These are phyloP conservation scores for Chamaea fasciata DNA, from an alignment of 2,113 vertebrate species.

Conservation along the genomic window DNA sequence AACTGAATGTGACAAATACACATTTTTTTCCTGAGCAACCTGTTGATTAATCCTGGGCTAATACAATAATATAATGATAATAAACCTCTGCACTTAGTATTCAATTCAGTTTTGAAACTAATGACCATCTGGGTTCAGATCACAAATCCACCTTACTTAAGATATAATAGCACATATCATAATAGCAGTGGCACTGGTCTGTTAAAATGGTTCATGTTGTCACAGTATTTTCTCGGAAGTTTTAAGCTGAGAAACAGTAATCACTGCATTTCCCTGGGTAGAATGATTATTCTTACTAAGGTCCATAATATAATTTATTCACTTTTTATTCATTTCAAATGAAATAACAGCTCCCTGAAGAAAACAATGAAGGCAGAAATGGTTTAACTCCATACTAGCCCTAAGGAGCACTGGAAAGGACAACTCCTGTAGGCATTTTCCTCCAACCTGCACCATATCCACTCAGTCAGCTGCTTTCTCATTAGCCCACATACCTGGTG, in stretches of 20 bases:
- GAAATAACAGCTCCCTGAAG: slow-evolving; percentile 2
- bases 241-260: background rate
- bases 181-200: background rate
- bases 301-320: background rate
- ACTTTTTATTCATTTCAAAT: background rate
- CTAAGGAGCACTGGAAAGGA: background rate
- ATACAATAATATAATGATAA: background rate
- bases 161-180: background rate
- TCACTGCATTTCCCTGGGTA: background rate
- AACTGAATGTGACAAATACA: background rate
- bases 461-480: background rate
- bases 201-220: background rate
- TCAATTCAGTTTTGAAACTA: background rate
- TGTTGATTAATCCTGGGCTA: background rate
- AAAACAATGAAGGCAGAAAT: background rate
- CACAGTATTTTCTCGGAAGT: slow-evolving; percentile 1
- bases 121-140: background rate
- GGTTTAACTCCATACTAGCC: background rate
- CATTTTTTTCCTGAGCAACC: background rate
- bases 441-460: background rate
- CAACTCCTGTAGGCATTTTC: background rate
- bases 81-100: background rate
- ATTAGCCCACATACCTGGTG: background rate
- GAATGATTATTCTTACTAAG: background rate
- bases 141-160: background rate